Conservation (phyloP, 1,140 invertebrate genomes). For the Contarinia nasturtii region DNA sequence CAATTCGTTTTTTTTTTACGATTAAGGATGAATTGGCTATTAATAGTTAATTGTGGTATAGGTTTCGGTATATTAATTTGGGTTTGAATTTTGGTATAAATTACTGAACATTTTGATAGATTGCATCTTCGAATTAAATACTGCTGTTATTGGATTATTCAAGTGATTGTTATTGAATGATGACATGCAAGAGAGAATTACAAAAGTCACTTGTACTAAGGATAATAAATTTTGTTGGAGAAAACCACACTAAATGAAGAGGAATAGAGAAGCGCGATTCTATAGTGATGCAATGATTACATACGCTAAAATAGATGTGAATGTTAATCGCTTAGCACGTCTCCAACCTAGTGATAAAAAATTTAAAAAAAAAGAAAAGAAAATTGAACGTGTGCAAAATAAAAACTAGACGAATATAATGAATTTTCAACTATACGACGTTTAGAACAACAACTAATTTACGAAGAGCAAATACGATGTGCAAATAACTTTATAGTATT, state of each 20-base stretch:
- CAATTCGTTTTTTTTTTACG: background rate
- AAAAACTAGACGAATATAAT: background rate
- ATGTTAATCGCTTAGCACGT: conserved; percentile 2
- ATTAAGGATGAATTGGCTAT: background rate
- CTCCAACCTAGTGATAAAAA: background rate
- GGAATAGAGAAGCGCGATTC: background rate
- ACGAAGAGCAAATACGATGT: background rate
- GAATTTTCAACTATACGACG: background rate
- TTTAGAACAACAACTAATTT: background rate
- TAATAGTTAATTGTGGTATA: background rate
- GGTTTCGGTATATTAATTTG: background rate
- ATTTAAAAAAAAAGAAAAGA: too few species aligned
- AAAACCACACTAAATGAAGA: background rate
- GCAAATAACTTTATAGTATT: background rate
- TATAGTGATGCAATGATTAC: background rate
- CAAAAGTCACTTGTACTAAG: background rate
- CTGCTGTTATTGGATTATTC: background rate
- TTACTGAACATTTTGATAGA: too few species aligned
- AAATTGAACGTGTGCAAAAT: background rate
- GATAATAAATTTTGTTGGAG: background rate
- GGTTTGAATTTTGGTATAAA: too few species aligned
- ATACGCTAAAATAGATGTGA: conserved; percentile 1
- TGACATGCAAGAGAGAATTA: background rate
- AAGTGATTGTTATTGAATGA: background rate
- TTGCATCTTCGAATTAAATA: background rate